A percentile compares a stretch with the other conserved stretches of the same genome.
phyloP scores from a whole-genome alignment of 2,797 vertebrate species.

The Lates japonicus region DNA sequence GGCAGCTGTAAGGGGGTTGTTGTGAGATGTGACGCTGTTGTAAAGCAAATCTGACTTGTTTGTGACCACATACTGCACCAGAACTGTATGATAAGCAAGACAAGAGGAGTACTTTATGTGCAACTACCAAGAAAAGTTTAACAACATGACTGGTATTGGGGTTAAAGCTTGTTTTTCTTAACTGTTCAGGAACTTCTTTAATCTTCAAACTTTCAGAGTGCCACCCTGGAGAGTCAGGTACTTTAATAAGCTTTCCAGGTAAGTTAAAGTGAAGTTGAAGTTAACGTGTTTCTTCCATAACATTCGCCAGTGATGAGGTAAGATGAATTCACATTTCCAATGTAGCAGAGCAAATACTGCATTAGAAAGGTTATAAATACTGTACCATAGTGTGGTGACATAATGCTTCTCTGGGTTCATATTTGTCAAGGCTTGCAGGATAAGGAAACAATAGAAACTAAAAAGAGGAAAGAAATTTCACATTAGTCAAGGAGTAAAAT shows the following conservation, averaged over 20 bases:
- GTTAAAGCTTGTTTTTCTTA: constrained; percentile 13
- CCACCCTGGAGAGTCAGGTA: constrained; percentile 13
- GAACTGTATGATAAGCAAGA: constrained; percentile 15
- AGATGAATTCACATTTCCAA: background rate
- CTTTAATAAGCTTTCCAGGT: constrained; percentile 37
- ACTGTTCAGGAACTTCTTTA: constrained; percentile 19
- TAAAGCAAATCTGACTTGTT: constrained; percentile 1
- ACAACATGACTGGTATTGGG: background rate
- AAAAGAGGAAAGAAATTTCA: background rate
- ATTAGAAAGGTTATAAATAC: background rate
- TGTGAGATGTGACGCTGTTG: constrained; percentile 7
- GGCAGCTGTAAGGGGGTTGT: constrained; percentile 21
- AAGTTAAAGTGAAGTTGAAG: constrained; percentile 38
- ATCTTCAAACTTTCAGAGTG: constrained; percentile 24
- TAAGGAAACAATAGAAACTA: background rate
- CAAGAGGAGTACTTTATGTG: background rate
- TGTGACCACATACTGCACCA: constrained; percentile 1
- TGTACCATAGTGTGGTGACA: too few relatives aligned
- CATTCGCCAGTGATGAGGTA: background rate
- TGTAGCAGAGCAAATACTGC: background rate
- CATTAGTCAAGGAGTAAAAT: background rate
- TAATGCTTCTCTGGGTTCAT: too few relatives aligned
- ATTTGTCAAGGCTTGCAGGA: too few relatives aligned
- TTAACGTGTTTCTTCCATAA: background rate
- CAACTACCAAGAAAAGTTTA: constrained; percentile 10